phyloP scores from a whole-genome alignment of 2,797 vertebrate genomes.

The Okamejei kenojei region DNA sequence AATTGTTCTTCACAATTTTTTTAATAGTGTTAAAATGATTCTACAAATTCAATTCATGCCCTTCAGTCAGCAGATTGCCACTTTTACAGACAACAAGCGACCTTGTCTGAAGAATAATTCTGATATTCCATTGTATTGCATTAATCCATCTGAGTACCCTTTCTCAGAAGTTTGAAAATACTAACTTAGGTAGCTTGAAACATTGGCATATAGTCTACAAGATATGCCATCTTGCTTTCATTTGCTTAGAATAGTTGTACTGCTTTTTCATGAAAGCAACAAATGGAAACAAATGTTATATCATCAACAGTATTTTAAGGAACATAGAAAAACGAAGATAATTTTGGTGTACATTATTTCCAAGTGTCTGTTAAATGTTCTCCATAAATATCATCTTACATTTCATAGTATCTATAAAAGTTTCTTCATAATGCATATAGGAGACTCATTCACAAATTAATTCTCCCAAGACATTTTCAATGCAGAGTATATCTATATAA shows the following conservation, averaged over 20 bases:
- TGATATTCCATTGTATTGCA: neutral
- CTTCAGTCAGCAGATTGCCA: neutral
- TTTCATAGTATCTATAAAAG: neutral
- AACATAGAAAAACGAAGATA: neutral
- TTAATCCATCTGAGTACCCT: neutral
- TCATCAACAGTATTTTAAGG: neutral
- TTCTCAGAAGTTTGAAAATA: neutral
- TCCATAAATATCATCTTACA: neutral
- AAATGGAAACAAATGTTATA: conserved; percentile 7
- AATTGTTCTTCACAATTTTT: neutral
- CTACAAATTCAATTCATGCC: neutral
- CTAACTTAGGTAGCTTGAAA: neutral
- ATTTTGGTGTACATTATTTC: neutral
- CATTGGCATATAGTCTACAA: neutral
- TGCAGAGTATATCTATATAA: neutral
- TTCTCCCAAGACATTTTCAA: neutral
- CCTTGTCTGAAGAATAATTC: neutral
- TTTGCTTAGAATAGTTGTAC: neutral
- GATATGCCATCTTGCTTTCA: conserved; percentile 3
- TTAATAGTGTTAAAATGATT: neutral
- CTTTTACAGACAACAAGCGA: neutral
- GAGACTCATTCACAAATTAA: neutral
- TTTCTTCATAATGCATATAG: neutral
- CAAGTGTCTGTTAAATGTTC: neutral
- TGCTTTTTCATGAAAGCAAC: neutral